Evolutionary conservation across 1,140 invertebrate species (phyloP).

Genomic region (Hetaerina americana): DNA sequence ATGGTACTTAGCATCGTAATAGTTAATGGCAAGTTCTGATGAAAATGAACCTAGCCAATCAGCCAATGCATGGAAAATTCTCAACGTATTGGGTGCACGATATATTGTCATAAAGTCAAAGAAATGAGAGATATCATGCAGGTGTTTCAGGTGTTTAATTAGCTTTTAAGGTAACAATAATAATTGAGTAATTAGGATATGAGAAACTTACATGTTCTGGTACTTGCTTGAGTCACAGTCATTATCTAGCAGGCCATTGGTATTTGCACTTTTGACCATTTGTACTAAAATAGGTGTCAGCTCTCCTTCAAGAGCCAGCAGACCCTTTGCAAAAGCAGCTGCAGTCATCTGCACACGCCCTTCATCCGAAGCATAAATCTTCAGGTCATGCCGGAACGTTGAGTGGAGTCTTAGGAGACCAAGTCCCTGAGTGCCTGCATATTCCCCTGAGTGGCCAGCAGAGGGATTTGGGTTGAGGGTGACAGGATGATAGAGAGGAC

Average conservation of each 20-base stretch:
- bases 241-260: constrained; percentile 94
- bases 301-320: constrained; percentile 94
- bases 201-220: constrained; percentile 89
- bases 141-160: not conserved
- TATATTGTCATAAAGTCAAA: not conserved
- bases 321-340: constrained; percentile 95
- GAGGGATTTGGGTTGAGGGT: not conserved
- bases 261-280: constrained; percentile 99
- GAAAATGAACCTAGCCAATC: too few relatives aligned
- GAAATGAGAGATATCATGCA: constrained; percentile 4
- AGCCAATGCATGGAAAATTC: too few relatives aligned
- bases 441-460: constrained; percentile 51
- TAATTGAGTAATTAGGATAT: constrained; percentile 20
- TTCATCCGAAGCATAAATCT: constrained; percentile 99
- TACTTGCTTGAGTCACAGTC: constrained; percentile 94
- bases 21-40: too few relatives aligned
- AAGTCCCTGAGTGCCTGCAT: constrained; percentile 77
- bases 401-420: constrained; percentile 89
- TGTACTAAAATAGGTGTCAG: constrained; percentile 97
- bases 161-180: constrained; percentile 7
- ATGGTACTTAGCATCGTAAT: too few relatives aligned
- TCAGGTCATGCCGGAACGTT: constrained; percentile 96
- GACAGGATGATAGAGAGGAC: not conserved
- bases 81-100: too few relatives aligned
- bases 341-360: constrained; percentile 99